Percentiles rank a stretch among this genome's conserved stretches.
These are phyloP conservation scores for human DNA, from an alignment of 2,113 vertebrate species.

Conservation along the genomic window DNA sequence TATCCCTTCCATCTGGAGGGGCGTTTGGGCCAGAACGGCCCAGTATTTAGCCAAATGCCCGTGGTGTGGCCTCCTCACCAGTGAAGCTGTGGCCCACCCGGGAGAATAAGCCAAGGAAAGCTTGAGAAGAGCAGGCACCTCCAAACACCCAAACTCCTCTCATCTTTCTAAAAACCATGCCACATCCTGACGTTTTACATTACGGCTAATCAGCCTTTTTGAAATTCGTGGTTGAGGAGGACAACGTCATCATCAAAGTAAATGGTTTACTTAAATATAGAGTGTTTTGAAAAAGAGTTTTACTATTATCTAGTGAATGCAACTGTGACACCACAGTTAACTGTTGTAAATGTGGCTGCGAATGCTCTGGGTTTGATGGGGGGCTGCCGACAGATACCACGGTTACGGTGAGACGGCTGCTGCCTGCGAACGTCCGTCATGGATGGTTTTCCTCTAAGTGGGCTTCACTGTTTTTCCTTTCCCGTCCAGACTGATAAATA, in stretches of 20 bases:
- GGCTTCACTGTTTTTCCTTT: neutral
- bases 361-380: rapidly evolving
- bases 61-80: rapidly evolving
- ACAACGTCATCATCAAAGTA: neutral
- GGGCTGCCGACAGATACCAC: too few species aligned
- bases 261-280: neutral
- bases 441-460: neutral
- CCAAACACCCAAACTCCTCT: rapidly evolving
- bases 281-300: too few species aligned
- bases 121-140: rapidly evolving
- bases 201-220: neutral
- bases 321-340: rapidly evolving
- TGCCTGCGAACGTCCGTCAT: rapidly evolving
- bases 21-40: neutral
- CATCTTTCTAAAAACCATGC: rapidly evolving
- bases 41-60: neutral
- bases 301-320: rapidly evolving
- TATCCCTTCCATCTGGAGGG: neutral
- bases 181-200: rapidly evolving
- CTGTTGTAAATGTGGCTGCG: rapidly evolving
- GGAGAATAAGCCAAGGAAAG: neutral
- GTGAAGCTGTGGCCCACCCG: rapidly evolving
- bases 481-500: rapidly evolving
- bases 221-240: neutral
- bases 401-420: neutral